Base-by-base conservation (phyloP, 2,797 vertebrate species). In the Onychomys torridus region DNA sequence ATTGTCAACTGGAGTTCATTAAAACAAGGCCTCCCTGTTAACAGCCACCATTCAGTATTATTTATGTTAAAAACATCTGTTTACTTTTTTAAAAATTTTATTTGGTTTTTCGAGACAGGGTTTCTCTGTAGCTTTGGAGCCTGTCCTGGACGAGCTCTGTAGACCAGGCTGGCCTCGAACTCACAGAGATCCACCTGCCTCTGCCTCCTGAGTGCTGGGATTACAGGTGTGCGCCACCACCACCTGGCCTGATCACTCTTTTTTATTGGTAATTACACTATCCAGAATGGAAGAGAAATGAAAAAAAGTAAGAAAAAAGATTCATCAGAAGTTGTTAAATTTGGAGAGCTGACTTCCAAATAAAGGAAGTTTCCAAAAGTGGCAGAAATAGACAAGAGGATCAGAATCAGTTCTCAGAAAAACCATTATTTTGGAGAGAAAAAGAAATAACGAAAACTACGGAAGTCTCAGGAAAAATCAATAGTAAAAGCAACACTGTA, bases 391-490 rank as follows among this genome's bases (percentile, higher is more conserved):
- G 37, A 65, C 17, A n/a, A 81, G 94, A 92, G 17, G 13, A 82
- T 61, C 5, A 88, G 95, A 94, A 96, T 91, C 84, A 84, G 93
- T 93, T 88, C 52, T 93, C 49, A 81, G 78, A 86, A 63, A 92
- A 96, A 95, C 76, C 52, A 91, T 37, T 88, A 93, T 61, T 88
- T 86, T 83, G 7, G 25, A 11, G 17, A 59, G 16, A 63, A 52
- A 67, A 37, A 78, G 29, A 90, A 90, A 40, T 92, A 61, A 75
- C n/a, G 5, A 73, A 1, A 57, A 89, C 11, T 1, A 90, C 7
- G 12, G 87, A 91, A 73, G 29, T 94, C 61, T 79, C n/a, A 95
- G 93, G 61, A 63, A 97, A 92, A 97, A 96, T 96, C 85, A 93
- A 89, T 93, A 97, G 91, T 78, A 81, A 93, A 94, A 97, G 82